Percentiles rank a stretch among this genome's conserved stretches.
Conservation (phyloP, 2,888 invertebrate species). For the Barypeithes pellucidus region DNA sequence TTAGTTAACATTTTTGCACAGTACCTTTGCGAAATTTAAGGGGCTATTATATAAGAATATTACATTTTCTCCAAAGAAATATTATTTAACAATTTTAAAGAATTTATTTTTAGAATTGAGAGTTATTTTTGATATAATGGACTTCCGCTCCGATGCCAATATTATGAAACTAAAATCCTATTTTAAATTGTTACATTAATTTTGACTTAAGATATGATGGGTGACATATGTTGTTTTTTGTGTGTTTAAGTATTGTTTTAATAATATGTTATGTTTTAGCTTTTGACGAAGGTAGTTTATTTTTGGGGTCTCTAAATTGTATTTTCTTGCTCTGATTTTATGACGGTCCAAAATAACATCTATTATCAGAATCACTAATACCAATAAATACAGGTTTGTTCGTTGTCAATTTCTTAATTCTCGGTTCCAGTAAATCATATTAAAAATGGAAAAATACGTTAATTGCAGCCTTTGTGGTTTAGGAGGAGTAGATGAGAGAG, state of each 20-base stretch:
- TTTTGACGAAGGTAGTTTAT: slow-evolving; percentile 25
- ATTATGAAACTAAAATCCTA: slow-evolving; percentile 29
- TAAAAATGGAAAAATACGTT: too few relatives aligned
- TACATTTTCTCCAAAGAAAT: too few relatives aligned
- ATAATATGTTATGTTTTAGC: slow-evolving; percentile 28
- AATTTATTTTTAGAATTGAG: slow-evolving; percentile 7
- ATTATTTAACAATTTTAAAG: background rate
- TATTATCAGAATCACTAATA: background rate
- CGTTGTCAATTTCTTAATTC: too few relatives aligned
- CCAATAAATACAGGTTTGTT: too few relatives aligned
- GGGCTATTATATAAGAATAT: too few relatives aligned
- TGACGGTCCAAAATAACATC: too few relatives aligned
- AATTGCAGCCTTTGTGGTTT: too few relatives aligned
- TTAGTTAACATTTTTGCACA: too few relatives aligned
- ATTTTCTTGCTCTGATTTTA: slow-evolving; percentile 1
- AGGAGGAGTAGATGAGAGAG: too few relatives aligned
- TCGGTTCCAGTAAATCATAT: too few relatives aligned
- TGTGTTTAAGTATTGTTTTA: slow-evolving; percentile 35
- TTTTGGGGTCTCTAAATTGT: slow-evolving; percentile 7
- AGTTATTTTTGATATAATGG: slow-evolving; percentile 30
- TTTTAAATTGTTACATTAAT: slow-evolving; percentile 37
- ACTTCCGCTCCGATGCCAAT: slow-evolving; percentile 29
- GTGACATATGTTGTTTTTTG: slow-evolving; percentile 36
- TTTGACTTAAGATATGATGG: slow-evolving; percentile 27
- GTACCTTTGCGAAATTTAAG: too few relatives aligned